These are phyloP conservation scores for Mechanitis mazaeus DNA, from an alignment of 2,888 invertebrate species.

Conservation along the genomic window DNA sequence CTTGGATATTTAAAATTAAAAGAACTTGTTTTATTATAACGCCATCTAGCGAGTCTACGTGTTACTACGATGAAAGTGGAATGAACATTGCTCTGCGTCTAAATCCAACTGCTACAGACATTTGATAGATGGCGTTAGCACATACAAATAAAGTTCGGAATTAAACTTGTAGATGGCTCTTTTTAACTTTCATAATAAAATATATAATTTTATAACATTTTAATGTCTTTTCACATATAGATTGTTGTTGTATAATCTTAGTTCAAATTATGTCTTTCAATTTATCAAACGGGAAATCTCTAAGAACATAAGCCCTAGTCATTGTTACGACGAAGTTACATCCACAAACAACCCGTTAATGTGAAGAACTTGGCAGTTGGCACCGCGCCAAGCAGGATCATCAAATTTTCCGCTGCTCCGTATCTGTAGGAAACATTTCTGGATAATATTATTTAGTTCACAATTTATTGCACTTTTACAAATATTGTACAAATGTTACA, in stretches of 20 bases:
- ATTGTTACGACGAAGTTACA: conserved; percentile 4
- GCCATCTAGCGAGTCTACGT: too few species aligned
- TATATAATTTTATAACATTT: too few species aligned
- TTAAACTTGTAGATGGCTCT: too few species aligned
- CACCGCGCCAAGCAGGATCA: conserved; percentile 17
- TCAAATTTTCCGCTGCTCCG: conserved; percentile 22
- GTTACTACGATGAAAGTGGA: background rate
- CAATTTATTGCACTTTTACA: conserved; percentile 11
- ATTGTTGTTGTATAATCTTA: too few species aligned
- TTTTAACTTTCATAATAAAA: too few species aligned
- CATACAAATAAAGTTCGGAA: background rate
- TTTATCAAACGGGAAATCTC: too few species aligned
- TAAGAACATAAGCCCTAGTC: background rate
- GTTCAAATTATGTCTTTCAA: too few species aligned
- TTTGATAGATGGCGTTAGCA: conserved; percentile 7
- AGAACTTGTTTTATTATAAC: too few species aligned
- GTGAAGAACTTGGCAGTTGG: conserved; percentile 18
- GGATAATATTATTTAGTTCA: conserved; percentile 19
- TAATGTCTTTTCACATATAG: too few species aligned
- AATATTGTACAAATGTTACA: background rate
- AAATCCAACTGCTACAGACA: background rate
- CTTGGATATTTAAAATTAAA: too few species aligned
- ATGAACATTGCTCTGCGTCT: background rate
- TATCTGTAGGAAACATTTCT: conserved; percentile 18
- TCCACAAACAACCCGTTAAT: conserved; percentile 17